A percentile compares a stretch with the other conserved stretches of the same genome.
phyloP scores from a whole-genome alignment of 1,140 invertebrate species.

The Lasaia peninsularis region DNA sequence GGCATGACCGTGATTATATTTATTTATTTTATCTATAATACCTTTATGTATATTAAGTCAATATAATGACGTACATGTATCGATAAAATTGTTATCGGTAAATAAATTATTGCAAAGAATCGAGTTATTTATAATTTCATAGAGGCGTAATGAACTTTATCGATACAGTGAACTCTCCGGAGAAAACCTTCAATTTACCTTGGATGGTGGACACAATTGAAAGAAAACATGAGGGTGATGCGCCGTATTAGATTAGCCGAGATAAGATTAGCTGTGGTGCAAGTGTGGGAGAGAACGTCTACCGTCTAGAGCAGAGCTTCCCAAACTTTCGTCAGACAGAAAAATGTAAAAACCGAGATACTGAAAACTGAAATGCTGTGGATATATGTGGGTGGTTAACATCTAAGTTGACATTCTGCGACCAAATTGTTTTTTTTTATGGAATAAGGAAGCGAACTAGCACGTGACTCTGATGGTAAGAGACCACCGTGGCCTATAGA shows the following conservation, averaged over 20 bases:
- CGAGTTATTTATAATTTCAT: conserved; percentile 21
- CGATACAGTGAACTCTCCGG: conserved; percentile 42
- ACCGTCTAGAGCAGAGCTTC: conserved; percentile 24
- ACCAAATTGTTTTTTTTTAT: too few relatives aligned
- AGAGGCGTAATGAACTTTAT: conserved; percentile 40
- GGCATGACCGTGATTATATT: too few relatives aligned
- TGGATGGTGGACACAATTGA: conserved; percentile 73
- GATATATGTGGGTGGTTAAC: too few relatives aligned
- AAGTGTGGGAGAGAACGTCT: conserved; percentile 32
- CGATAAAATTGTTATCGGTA: conserved; percentile 13
- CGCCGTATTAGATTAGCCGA: conserved; percentile 66
- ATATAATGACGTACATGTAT: not conserved
- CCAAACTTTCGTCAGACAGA: too few relatives aligned
- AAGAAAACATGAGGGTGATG: conserved; percentile 71
- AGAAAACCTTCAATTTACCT: conserved; percentile 72
- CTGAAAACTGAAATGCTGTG: too few relatives aligned
- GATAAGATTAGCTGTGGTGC: conserved; percentile 69
- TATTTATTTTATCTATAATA: too few relatives aligned
- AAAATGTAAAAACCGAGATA: too few relatives aligned
- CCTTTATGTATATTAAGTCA: not conserved
- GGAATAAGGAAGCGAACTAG: too few relatives aligned
- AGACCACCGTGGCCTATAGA: too few relatives aligned
- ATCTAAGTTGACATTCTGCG: too few relatives aligned
- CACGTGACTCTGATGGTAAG: too few relatives aligned
- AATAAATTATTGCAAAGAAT: conserved; percentile 14